Conservation (phyloP, 2,113 vertebrate species). For the Poicephalus meyeri region DNA sequence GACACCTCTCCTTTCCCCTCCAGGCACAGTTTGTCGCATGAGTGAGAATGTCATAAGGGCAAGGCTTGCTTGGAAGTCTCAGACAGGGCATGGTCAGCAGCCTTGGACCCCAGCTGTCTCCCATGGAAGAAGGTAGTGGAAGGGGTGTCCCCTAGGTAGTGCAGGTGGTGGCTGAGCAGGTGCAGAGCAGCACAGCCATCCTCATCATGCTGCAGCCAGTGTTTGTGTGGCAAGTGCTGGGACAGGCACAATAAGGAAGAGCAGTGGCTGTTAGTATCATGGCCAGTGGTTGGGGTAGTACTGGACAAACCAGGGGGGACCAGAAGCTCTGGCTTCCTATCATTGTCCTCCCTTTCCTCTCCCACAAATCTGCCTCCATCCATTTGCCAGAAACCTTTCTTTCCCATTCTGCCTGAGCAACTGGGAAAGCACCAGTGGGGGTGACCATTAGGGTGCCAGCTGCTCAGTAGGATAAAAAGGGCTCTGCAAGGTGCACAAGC, state of each 20-base stretch:
- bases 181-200: background rate
- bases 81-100: background rate
- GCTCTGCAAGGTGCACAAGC: background rate
- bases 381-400: background rate
- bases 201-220: accelerated
- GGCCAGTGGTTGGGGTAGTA: background rate
- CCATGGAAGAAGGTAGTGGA: background rate
- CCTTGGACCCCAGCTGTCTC: accelerated
- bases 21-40: background rate
- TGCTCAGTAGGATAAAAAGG: accelerated
- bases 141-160: background rate
- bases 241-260: background rate
- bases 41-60: accelerated
- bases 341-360: background rate
- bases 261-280: accelerated
- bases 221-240: accelerated
- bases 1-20: background rate
- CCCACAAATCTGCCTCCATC: background rate
- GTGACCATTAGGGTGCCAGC: background rate
- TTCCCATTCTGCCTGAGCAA: background rate
- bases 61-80: background rate
- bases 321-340: background rate
- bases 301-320: background rate
- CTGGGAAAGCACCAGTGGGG: accelerated
- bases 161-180: background rate